Percentiles rank a stretch among this genome's conserved stretches.
Conservation (phyloP, 2,888 invertebrate species). For the Agrochola circellaris region DNA sequence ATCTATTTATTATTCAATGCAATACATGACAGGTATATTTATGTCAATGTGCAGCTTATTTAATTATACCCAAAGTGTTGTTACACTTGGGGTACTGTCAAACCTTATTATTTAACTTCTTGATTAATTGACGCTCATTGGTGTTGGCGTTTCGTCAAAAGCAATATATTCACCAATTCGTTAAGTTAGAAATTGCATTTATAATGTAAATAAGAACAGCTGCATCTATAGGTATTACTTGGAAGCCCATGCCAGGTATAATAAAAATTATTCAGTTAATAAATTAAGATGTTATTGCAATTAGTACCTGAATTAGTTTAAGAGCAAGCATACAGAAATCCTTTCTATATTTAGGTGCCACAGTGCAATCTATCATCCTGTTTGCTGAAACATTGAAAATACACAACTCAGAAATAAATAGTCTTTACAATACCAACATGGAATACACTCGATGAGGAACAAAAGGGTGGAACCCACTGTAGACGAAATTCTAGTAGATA, state of each 20-base stretch:
- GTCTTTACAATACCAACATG: background rate
- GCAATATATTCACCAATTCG: background rate
- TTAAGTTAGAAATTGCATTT: background rate
- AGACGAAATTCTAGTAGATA: background rate
- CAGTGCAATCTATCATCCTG: constrained; percentile 86
- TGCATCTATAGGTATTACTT: background rate
- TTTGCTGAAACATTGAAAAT: constrained; percentile 80
- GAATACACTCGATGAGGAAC: background rate
- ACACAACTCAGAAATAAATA: background rate
- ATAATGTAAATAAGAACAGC: background rate
- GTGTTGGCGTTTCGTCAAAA: background rate
- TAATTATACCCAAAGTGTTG: background rate
- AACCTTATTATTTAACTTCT: background rate
- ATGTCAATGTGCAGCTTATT: background rate
- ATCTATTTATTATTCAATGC: background rate
- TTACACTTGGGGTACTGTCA: background rate
- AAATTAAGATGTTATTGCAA: background rate
- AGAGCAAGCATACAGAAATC: constrained; percentile 95
- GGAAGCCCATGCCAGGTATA: background rate
- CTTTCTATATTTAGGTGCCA: constrained; percentile 92
- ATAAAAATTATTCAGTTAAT: background rate
- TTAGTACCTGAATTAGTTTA: constrained; percentile 93
- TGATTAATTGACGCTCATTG: background rate
- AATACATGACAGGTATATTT: background rate
- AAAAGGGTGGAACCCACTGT: background rate